Evolutionary conservation across 2,797 vertebrate genomes (phyloP).

Genomic region (Chrosomus eos): DNA sequence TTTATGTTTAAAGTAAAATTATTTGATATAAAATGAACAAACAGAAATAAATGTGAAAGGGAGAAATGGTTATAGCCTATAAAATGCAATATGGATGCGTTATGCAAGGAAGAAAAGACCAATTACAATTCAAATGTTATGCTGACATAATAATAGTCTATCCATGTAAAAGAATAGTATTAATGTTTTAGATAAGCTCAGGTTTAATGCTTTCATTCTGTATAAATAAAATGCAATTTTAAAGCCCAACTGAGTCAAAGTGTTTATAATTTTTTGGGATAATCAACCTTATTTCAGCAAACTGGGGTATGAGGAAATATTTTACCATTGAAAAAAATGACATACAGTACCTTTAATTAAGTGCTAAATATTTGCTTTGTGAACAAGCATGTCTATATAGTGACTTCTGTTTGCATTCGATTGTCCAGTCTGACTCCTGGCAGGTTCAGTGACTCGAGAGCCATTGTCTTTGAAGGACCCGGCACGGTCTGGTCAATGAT

Average conservation of each 20-base stretch:
- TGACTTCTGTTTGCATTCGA: background rate
- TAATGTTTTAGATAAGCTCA: background rate
- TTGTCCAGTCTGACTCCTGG: background rate
- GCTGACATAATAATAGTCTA: background rate
- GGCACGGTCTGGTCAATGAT: slow-evolving; percentile 34
- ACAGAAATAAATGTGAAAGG: no score
- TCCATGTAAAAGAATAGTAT: background rate
- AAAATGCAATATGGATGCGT: background rate
- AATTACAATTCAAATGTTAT: background rate
- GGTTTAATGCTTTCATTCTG: background rate
- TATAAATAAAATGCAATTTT: background rate
- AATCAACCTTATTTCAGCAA: background rate
- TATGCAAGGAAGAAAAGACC: background rate
- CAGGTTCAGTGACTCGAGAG: background rate
- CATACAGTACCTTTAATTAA: background rate
- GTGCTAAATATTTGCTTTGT: background rate
- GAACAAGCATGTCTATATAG: background rate
- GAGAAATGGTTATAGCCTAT: no score
- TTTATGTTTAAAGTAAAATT: background rate
- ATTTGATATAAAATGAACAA: background rate
- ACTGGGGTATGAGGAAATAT: background rate
- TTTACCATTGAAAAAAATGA: background rate
- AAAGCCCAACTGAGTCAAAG: background rate
- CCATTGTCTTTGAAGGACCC: slow-evolving; percentile 19
- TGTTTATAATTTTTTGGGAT: background rate